Percentiles rank a stretch among this genome's conserved stretches.
These are phyloP conservation scores for Canis aureus DNA, from an alignment of 2,113 vertebrate genomes.

Conservation along the genomic window DNA sequence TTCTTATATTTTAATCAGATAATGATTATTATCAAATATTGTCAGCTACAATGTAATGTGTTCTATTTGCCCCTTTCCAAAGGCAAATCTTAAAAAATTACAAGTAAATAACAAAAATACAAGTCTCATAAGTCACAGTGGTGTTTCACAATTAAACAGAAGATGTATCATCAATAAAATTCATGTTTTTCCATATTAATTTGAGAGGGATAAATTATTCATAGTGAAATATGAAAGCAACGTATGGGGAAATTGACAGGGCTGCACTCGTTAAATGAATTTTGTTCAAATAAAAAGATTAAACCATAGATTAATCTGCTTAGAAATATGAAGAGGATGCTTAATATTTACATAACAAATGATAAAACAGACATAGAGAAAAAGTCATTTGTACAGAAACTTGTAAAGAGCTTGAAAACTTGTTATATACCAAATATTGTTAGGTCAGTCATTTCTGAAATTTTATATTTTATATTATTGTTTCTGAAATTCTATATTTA, in stretches of 20 bases:
- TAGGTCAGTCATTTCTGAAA: background rate
- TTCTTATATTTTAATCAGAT: background rate
- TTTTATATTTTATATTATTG: background rate
- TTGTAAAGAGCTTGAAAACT: background rate
- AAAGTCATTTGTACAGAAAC: background rate
- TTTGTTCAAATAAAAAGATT: slow-evolving; percentile 45
- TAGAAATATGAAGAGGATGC: slow-evolving; percentile 12
- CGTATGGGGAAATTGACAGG: background rate
- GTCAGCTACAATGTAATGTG: background rate
- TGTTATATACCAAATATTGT: background rate
- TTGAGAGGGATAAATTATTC: background rate
- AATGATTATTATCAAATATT: background rate
- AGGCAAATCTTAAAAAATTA: background rate
- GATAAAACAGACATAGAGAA: background rate
- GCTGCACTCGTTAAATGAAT: background rate
- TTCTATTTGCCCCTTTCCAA: background rate
- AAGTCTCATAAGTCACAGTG: background rate
- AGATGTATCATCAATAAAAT: background rate
- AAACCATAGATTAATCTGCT: slow-evolving; percentile 23
- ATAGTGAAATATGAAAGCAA: slow-evolving; percentile 8
- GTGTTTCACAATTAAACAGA: slow-evolving; percentile 6
- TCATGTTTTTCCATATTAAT: background rate
- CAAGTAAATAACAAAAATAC: background rate
- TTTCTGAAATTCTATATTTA: background rate
- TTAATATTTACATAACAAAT: slow-evolving; percentile 32